phyloP scores from a whole-genome alignment of 2,113 vertebrate species.

The Crotophaga sulcirostris region DNA sequence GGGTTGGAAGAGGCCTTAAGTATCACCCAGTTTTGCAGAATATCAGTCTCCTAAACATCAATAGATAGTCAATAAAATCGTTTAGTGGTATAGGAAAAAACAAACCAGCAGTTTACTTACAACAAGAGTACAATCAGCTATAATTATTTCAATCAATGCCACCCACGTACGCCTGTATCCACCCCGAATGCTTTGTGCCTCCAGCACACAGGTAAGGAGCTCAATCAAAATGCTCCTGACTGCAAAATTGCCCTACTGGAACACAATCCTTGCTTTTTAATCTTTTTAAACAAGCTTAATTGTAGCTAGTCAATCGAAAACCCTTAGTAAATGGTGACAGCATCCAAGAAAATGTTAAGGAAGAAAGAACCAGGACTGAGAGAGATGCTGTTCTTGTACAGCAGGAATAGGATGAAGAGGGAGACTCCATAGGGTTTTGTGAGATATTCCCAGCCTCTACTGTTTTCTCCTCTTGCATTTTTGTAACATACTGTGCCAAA shows the following conservation, averaged over 20 bases:
- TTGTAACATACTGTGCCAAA: background rate
- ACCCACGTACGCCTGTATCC: accelerated
- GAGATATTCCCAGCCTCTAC: background rate
- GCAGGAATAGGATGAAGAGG: background rate
- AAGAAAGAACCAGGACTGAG: background rate
- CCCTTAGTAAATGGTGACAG: background rate
- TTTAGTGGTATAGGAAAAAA: background rate
- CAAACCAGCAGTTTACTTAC: background rate
- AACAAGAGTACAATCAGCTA: background rate
- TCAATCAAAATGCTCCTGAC: background rate
- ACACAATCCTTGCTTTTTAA: background rate
- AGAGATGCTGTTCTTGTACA: background rate
- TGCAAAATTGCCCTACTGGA: background rate
- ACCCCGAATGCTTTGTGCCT: background rate
- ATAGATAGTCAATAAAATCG: background rate
- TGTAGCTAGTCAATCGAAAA: background rate
- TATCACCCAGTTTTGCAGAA: background rate
- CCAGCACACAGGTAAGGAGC: accelerated
- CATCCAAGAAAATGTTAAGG: background rate
- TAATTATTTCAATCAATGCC: background rate
- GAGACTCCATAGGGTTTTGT: background rate
- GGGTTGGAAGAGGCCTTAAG: background rate
- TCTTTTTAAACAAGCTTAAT: background rate
- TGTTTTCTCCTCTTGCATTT: background rate
- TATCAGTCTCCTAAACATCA: background rate